A percentile compares a stretch with the other conserved stretches of the same genome.
Conservation (phyloP, 2,888 invertebrate species). For the Oxystoma pomonae region DNA sequence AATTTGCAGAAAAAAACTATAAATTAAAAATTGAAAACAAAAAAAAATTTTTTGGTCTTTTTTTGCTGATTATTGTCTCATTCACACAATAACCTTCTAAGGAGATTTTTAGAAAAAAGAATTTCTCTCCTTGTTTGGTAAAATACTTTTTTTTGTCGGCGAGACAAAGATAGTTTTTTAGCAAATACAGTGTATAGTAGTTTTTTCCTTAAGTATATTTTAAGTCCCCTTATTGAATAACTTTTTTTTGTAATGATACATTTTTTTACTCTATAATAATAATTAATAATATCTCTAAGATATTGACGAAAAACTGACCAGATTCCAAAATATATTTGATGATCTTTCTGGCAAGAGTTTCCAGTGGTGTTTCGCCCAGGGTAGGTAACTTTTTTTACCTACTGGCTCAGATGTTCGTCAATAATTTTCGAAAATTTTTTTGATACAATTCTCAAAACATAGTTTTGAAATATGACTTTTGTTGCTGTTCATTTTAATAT, state of each 20-base stretch:
- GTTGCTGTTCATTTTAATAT: not conserved
- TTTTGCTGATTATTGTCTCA: conserved; percentile 49
- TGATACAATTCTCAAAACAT: not conserved
- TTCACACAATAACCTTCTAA: conserved; percentile 50
- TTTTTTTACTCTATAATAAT: no score
- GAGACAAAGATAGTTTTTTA: conserved; percentile 16
- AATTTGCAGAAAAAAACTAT: not conserved
- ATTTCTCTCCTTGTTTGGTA: conserved; percentile 31
- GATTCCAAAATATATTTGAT: no score
- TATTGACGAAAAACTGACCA: no score
- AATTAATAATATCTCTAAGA: not conserved
- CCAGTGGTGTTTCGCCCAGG: no score
- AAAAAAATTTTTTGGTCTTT: conserved; percentile 18
- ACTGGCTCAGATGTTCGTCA: not conserved
- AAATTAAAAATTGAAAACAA: not conserved
- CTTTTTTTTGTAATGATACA: not conserved
- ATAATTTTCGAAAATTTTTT: not conserved
- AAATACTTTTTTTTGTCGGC: conserved; percentile 31
- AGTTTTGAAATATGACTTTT: not conserved
- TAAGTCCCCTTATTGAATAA: conserved; percentile 41
- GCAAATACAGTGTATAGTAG: conserved; percentile 12
- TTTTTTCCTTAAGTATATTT: conserved; percentile 7
- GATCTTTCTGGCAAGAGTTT: no score
- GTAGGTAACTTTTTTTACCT: no score
- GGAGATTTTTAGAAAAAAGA: conserved; percentile 22